A percentile compares a stretch with the other conserved stretches of the same genome.
These are phyloP conservation scores for Operophtera brumata DNA, from an alignment of 2,888 invertebrate species.

Conservation along the genomic window DNA sequence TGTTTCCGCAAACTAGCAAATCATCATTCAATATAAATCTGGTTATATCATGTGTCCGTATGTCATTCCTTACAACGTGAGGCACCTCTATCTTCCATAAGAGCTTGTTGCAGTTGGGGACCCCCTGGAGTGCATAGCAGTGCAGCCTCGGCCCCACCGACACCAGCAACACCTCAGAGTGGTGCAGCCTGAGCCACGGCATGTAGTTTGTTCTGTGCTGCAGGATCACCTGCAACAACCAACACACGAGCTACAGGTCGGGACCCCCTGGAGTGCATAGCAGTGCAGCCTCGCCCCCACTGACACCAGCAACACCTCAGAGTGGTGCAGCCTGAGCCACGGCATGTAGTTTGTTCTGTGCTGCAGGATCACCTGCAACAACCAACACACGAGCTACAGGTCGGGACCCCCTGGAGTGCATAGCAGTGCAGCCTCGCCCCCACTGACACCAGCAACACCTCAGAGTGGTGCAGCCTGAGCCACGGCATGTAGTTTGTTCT, in stretches of 20 bases:
- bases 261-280: slow-evolving; percentile 48
- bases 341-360: slow-evolving; percentile 67
- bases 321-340: slow-evolving; percentile 57
- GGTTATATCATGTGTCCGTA: slow-evolving; percentile 71
- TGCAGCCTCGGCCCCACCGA: slow-evolving; percentile 58
- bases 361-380: slow-evolving; percentile 55
- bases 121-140: slow-evolving; percentile 51
- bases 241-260: slow-evolving; percentile 43
- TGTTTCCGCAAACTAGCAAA: slow-evolving; percentile 66
- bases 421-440: slow-evolving; percentile 61
- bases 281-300: slow-evolving; percentile 59
- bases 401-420: slow-evolving; percentile 45
- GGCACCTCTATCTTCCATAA: slow-evolving; percentile 62
- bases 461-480: slow-evolving; percentile 53
- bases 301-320: slow-evolving; percentile 52
- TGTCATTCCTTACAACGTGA: slow-evolving; percentile 54
- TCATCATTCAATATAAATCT: slow-evolving; percentile 62
- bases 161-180: slow-evolving; percentile 52
- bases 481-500: slow-evolving; percentile 69
- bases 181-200: slow-evolving; percentile 63
- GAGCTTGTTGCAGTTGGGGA: slow-evolving; percentile 41
- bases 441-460: slow-evolving; percentile 52
- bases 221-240: slow-evolving; percentile 54
- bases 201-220: slow-evolving; percentile 60
- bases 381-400: too few species aligned